Base-by-base conservation (phyloP, 2,797 vertebrate species). In the Arvicola amphibius region DNA sequence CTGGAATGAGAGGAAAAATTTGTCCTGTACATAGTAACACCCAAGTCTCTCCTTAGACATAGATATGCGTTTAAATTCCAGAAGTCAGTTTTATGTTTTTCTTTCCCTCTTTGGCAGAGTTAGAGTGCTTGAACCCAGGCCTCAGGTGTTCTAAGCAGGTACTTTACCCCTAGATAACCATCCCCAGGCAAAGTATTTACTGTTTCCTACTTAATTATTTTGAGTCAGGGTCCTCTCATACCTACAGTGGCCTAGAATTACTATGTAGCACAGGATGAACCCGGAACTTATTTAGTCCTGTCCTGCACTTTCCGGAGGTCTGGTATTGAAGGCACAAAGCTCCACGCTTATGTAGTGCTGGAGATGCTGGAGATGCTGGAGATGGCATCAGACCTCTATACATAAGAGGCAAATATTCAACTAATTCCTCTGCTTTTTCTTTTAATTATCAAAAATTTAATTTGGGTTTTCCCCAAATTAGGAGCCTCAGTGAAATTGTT, bases 361-460 rank as follows among this genome's bases (percentile, higher is more conserved):
- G 65, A 27, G 2, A 16, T 37, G 23, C 65, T 53, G 1, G 65
- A 27, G 2, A 85, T 25, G 14, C n/a, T n/a, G n/a, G n/a, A n/a
- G n/a, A n/a, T n/a, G n/a, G 48, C 48, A 73, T 25, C 2, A 1
- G 16, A 2, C 21, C 27, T 27, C 53, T 73, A 25, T 21, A 56
- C 8, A 29, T 5, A 27, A 51, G 10, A 71, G 65, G 16, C 12
- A 86, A 53, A 13, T 16, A 56, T 53, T 88, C n/a, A 29, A 32
- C 6, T 73, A 56, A 40, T 8, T 73, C 16, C 25, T 88, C n/a
- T n/a, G 4, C 40, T 1, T 56, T 90, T 88, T 51, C 8, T 51
- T 79, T 89, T 83, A 92, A 91, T 90, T 92, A 69, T 27, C 21
- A 40, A 40, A 85, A 86, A 46, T 32, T 83, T 88, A 12, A 56